A percentile compares a stretch with the other conserved stretches of the same genome.
These are phyloP conservation scores for Hippocampus guttulatus DNA, from an alignment of 2,113 vertebrate genomes.

Conservation along the genomic window DNA sequence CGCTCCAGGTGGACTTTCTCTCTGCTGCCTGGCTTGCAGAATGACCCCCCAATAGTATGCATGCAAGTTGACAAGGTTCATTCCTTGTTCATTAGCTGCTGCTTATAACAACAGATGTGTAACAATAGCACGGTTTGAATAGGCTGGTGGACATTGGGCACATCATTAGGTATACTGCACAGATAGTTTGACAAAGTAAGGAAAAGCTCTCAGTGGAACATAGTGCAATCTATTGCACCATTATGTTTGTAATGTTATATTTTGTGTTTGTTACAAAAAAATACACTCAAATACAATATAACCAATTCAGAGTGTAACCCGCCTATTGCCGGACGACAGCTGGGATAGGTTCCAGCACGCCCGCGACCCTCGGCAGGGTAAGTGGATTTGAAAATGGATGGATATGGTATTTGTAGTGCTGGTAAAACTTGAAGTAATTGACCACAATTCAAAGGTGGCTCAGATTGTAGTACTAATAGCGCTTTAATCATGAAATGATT, in stretches of 20 bases:
- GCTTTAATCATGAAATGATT: not conserved
- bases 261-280: too few relatives aligned
- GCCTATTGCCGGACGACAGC: too few relatives aligned
- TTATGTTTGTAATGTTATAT: too few relatives aligned
- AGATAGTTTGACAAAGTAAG: not conserved
- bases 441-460: not conserved
- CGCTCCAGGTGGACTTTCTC: constrained; percentile 18
- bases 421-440: not conserved
- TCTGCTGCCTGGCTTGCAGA: constrained; percentile 12
- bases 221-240: too few relatives aligned
- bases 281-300: too few relatives aligned
- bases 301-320: too few relatives aligned
- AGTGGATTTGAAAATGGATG: too few relatives aligned
- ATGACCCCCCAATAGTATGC: constrained; percentile 38
- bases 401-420: too few relatives aligned
- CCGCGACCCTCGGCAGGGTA: too few relatives aligned
- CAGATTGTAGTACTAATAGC: not conserved
- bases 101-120: constrained; percentile 52
- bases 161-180: not conserved
- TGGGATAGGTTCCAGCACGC: too few relatives aligned
- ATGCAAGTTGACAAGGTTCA: constrained; percentile 61
- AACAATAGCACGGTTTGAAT: not conserved
- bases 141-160: not conserved
- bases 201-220: not conserved
- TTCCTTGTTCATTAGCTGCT: constrained; percentile 63